Percentiles rank a stretch among this genome's conserved stretches.
These are phyloP conservation scores for Parazoanthus swiftii DNA, from an alignment of 92 coral and sea anemone genomes.

Conservation along the genomic window DNA sequence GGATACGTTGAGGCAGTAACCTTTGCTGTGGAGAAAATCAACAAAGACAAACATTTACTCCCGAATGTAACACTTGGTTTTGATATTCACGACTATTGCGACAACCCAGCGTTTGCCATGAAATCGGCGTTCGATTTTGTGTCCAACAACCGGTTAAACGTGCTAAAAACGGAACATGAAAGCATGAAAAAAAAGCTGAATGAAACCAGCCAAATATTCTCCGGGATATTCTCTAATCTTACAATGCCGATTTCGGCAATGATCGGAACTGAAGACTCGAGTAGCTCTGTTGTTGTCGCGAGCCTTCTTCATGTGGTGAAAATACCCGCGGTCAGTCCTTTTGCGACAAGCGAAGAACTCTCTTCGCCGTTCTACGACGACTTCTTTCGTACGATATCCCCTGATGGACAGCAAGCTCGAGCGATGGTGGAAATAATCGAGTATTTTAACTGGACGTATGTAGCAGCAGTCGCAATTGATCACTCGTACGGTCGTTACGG, in stretches of 20 bases:
- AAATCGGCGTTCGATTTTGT: slow-evolving; percentile 61
- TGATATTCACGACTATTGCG: slow-evolving; percentile 78
- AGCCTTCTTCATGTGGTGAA: slow-evolving; percentile 69
- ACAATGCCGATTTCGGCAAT: slow-evolving; percentile 58
- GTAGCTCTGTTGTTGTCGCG: slow-evolving; percentile 59
- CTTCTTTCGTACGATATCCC: slow-evolving; percentile 73
- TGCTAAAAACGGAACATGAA: not conserved
- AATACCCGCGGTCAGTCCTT: slow-evolving; percentile 58
- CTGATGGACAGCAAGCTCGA: slow-evolving; percentile 74
- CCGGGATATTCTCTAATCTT: too few relatives aligned
- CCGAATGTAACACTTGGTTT: slow-evolving; percentile 64
- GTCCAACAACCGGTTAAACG: slow-evolving; percentile 16
- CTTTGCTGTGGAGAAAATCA: slow-evolving; percentile 62
- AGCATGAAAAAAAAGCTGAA: not conserved
- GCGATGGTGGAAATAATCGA: slow-evolving; percentile 82
- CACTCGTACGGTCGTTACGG: slow-evolving; percentile 81
- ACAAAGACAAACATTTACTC: slow-evolving; percentile 55
- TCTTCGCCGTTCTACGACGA: slow-evolving; percentile 58
- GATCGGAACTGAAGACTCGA: slow-evolving; percentile 71
- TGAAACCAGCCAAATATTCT: not conserved
- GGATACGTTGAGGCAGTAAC: slow-evolving; percentile 77
- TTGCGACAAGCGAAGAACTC: slow-evolving; percentile 76
- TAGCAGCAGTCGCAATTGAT: slow-evolving; percentile 72
- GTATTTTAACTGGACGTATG: slow-evolving; percentile 71
- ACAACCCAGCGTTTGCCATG: slow-evolving; percentile 63